phyloP scores from a whole-genome alignment of 2,797 vertebrate species.

The Myotis myotis region DNA sequence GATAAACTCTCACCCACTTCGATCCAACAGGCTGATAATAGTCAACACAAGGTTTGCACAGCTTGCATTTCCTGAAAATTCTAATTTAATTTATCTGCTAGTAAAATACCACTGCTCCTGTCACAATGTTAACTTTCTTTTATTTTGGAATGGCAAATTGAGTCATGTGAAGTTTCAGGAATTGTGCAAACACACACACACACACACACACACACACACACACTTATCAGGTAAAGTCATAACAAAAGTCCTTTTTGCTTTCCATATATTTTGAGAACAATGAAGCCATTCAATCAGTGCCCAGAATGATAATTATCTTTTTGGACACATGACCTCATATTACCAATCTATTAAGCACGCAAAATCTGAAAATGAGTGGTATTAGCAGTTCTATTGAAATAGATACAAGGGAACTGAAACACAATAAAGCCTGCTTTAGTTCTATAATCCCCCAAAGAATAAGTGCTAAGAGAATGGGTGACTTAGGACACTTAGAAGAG shows the following conservation, averaged over 20 bases:
- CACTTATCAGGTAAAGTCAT: constrained; percentile 16
- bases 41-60: constrained; percentile 45
- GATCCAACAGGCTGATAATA: not conserved
- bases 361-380: constrained; percentile 74
- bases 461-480: constrained; percentile 49
- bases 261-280: constrained; percentile 71
- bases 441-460: constrained; percentile 64
- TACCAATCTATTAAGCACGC: constrained; percentile 73
- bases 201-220: not conserved
- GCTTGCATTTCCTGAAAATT: constrained; percentile 66
- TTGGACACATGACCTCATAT: constrained; percentile 74
- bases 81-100: constrained; percentile 58
- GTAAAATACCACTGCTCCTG: constrained; percentile 49
- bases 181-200: constrained; percentile 51
- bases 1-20: not conserved
- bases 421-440: constrained; percentile 72
- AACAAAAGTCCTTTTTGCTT: constrained; percentile 59
- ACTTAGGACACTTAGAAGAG: constrained; percentile 22
- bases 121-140: constrained; percentile 55
- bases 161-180: constrained; percentile 57
- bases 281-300: constrained; percentile 72
- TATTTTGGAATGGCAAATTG: constrained; percentile 64
- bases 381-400: constrained; percentile 69
- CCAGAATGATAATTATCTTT: constrained; percentile 69
- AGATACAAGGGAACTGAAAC: constrained; percentile 70